Base-by-base conservation (phyloP, 2,797 vertebrate species). In the Oreortyx pictus region DNA sequence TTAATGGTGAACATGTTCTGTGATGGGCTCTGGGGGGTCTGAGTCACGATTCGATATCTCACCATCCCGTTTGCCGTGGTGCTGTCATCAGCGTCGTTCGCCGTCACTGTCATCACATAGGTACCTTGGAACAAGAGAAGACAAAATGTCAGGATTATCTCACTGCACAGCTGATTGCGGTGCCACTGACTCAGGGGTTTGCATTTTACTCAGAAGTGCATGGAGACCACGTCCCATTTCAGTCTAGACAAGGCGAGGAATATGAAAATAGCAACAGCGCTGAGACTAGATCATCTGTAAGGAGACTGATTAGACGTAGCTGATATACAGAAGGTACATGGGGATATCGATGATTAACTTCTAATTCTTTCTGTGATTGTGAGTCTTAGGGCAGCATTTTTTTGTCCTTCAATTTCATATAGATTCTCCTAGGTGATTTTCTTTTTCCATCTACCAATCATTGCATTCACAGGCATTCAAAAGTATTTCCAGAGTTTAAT, bases 1-100 rank as follows among this genome's bases (percentile, higher is more conserved):
- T 99, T 99, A 86, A 99, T 99, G 66, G 99, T 99, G 93, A 99
- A 99, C 99, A 99, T 99, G 91, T 99, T 99, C 10, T 99, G 99
- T 2, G 99, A 99, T 0, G 99, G 99, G 96, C 98, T 99, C 97
- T 99, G 98, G 0, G 99, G 99, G 19, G 96, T 99, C 97, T 99
- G 99, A 4, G 98, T 98, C 95, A 99, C 97, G 14, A 99, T 99
- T 6, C 99, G 97, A 90, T 99, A 99, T 43, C 98, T 98, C 91
- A 99, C 98, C 98, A 99, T 99, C 65, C 99, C 99, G 1, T 99
- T 99, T 6, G 99, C 98, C 0, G 99, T 99, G 65, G 98, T 98
- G 92, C 97, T 97, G 54, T 99, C 99, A 9, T 99, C 99, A 0
- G 98, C 98, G 6, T 99, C 99, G 1, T 98, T 98, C 1, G 99